Evolutionary conservation across 2,888 invertebrate genomes (phyloP).

Genomic region (Corythucha ciliata): DNA sequence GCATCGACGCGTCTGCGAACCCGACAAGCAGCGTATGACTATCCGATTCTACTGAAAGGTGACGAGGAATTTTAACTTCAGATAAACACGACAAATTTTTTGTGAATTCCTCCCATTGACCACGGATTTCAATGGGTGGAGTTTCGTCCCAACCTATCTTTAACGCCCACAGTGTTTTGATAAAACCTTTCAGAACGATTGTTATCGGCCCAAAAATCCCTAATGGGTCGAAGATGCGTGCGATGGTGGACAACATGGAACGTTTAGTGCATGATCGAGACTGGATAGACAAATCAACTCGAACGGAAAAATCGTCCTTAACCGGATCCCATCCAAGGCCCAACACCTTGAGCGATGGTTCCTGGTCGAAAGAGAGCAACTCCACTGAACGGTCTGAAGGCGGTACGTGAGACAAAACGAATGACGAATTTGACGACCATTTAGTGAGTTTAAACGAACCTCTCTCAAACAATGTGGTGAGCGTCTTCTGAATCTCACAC

Average conservation of each 20-base stretch:
- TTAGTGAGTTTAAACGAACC: constrained; percentile 19
- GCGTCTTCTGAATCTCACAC: neutral
- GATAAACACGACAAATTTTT: neutral
- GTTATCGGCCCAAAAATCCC: constrained; percentile 4
- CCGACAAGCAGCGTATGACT: neutral
- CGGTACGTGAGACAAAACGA: neutral
- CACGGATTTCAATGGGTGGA: neutral
- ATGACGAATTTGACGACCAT: constrained; percentile 13
- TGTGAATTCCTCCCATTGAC: neutral
- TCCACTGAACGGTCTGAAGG: neutral
- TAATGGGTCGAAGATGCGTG: constrained; percentile 10
- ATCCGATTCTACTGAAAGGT: neutral
- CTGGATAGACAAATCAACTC: too few species aligned
- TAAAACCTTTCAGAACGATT: neutral
- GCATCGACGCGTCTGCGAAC: constrained; percentile 4
- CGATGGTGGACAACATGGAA: neutral
- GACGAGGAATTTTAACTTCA: neutral
- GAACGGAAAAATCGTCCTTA: neutral
- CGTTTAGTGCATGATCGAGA: constrained; percentile 11
- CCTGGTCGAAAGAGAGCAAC: neutral
- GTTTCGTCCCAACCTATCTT: neutral
- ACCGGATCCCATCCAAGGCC: neutral
- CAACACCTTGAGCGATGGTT: neutral
- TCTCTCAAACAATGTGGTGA: constrained; percentile 4
- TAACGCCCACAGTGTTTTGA: neutral